Evolutionary conservation across 2,113 vertebrate species (phyloP).

Genomic region (Eudyptes chrysolophus): DNA sequence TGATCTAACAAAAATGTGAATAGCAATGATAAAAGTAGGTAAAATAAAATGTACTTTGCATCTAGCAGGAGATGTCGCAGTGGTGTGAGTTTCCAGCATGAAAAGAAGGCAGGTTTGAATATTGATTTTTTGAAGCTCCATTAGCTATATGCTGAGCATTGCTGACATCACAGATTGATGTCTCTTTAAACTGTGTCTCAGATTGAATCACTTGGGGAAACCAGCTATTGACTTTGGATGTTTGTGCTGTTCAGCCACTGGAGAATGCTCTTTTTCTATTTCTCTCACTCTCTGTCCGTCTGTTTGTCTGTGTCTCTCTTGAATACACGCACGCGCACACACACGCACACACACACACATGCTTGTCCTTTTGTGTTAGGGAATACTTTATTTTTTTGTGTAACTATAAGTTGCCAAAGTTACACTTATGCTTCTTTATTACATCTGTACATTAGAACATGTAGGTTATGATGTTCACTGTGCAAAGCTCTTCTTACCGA

Average conservation of each 20-base stretch:
- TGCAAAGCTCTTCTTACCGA: slow-evolving; percentile 44
- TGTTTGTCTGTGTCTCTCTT: neutral
- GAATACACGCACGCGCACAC: accelerated
- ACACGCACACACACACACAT: too few relatives aligned
- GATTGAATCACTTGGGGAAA: slow-evolving; percentile 82
- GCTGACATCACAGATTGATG: slow-evolving; percentile 87
- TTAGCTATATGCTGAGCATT: slow-evolving; percentile 78
- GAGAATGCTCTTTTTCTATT: slow-evolving; percentile 55
- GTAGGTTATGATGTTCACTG: neutral
- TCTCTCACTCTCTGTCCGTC: accelerated
- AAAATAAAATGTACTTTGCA: neutral
- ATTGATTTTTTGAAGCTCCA: slow-evolving; percentile 86
- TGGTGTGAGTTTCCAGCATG: neutral
- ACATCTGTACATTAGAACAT: slow-evolving; percentile 66
- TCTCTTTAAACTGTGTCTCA: slow-evolving; percentile 84
- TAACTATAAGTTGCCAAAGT: slow-evolving; percentile 56
- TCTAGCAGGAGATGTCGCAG: neutral
- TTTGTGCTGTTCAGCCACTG: slow-evolving; percentile 71
- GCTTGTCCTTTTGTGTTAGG: neutral
- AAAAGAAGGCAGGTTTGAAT: slow-evolving; percentile 77
- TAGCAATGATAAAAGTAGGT: neutral
- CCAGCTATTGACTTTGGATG: slow-evolving; percentile 76
- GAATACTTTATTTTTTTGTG: slow-evolving; percentile 69
- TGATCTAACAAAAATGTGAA: neutral
- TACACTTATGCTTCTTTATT: slow-evolving; percentile 75